Evolutionary conservation across 1,140 invertebrate species (phyloP).

Genomic region (Drosophila willistoni): DNA sequence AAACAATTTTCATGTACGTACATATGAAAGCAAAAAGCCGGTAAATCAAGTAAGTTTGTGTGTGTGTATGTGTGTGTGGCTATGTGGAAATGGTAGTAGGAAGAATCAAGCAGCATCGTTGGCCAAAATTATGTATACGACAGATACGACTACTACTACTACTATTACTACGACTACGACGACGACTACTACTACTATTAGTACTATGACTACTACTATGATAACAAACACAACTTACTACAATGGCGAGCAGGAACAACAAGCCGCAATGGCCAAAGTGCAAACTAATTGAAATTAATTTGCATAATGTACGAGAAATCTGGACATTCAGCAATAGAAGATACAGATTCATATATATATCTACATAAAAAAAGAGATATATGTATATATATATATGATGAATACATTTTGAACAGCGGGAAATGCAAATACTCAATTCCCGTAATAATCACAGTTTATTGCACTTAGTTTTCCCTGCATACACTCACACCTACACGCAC

Average conservation of each 20-base stretch:
- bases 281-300: slow-evolving; percentile 82
- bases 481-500: slow-evolving; percentile 31
- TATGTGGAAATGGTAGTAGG: slow-evolving; percentile 17
- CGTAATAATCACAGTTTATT: slow-evolving; percentile 79
- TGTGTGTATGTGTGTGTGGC: slow-evolving; percentile 20
- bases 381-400: slow-evolving; percentile 4
- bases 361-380: background rate
- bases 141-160: slow-evolving; percentile 37
- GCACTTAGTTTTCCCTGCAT: slow-evolving; percentile 76
- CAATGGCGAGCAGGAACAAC: slow-evolving; percentile 49
- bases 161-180: slow-evolving; percentile 37
- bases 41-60: slow-evolving; percentile 46
- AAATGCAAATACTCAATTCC: slow-evolving; percentile 64
- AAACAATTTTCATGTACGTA: slow-evolving; percentile 62
- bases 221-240: slow-evolving; percentile 24
- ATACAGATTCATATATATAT: background rate
- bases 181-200: slow-evolving; percentile 27
- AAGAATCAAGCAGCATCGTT: slow-evolving; percentile 34
- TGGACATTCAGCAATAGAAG: slow-evolving; percentile 73
- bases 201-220: slow-evolving; percentile 25
- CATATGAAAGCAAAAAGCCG: slow-evolving; percentile 58
- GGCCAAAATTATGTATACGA: slow-evolving; percentile 72
- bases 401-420: slow-evolving; percentile 18
- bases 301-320: slow-evolving; percentile 68
- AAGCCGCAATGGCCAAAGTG: slow-evolving; percentile 61